phyloP scores from a whole-genome alignment of 2,888 invertebrate genomes.

The Drosophila kanekoi region DNA sequence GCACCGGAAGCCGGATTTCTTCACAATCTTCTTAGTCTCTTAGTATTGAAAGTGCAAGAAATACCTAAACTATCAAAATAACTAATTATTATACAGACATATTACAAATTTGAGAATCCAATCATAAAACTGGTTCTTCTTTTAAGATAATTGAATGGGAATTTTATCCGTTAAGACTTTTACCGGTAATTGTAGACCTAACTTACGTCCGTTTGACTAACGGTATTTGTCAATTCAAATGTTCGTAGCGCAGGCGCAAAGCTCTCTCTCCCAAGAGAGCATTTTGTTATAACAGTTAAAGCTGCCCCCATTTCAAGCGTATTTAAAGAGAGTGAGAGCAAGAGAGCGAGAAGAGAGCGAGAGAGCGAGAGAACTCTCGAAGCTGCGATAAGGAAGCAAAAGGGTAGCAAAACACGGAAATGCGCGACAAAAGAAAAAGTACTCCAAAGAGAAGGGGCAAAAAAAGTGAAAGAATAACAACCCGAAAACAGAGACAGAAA shows the following conservation, averaged over 20 bases:
- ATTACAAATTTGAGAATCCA: too few species aligned
- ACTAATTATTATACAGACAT: too few species aligned
- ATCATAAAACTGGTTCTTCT: too few species aligned
- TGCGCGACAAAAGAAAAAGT: constrained; percentile 67
- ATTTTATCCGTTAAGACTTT: too few species aligned
- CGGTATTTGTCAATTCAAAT: constrained; percentile 48
- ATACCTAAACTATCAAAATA: too few species aligned
- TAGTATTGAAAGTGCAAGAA: too few species aligned
- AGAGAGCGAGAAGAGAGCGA: constrained; percentile 25
- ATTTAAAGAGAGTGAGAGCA: constrained; percentile 11
- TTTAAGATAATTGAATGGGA: too few species aligned
- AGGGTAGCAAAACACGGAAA: constrained; percentile 79
- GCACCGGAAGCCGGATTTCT: too few species aligned
- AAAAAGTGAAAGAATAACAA: constrained; percentile 34
- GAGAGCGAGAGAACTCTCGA: constrained; percentile 13
- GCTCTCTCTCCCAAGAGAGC: constrained; percentile 21
- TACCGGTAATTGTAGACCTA: constrained; percentile 20
- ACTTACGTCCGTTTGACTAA: constrained; percentile 12
- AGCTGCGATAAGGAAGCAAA: constrained; percentile 61
- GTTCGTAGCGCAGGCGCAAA: constrained; percentile 43
- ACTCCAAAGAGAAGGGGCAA: constrained; percentile 50
- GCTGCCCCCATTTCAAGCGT: constrained; percentile 28
- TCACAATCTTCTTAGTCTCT: too few species aligned
- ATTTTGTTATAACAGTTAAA: not conserved
- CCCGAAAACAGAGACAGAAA: constrained; percentile 48